phyloP scores from a whole-genome alignment of 2,113 vertebrate genomes.

The Ondatra zibethicus region DNA sequence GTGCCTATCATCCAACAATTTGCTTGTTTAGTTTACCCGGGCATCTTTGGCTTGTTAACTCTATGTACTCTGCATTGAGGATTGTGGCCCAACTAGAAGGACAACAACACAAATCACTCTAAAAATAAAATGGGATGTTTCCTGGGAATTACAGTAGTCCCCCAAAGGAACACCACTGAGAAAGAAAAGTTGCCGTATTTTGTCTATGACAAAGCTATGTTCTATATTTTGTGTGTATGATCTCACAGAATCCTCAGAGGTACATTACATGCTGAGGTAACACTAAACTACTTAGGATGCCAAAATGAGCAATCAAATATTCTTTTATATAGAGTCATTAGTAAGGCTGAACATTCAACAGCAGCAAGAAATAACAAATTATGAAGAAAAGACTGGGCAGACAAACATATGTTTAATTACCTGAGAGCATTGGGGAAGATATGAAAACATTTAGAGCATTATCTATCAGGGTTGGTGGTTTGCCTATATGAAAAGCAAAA shows the following conservation, averaged over 20 bases:
- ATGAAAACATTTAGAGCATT: neutral
- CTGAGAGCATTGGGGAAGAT: neutral
- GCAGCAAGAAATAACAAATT: neutral
- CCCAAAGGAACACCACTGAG: neutral
- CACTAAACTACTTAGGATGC: neutral
- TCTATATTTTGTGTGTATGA: rapidly evolving
- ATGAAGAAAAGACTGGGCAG: neutral
- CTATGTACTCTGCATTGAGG: neutral
- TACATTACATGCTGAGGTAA: rapidly evolving
- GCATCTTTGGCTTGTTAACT: rapidly evolving
- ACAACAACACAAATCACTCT: neutral
- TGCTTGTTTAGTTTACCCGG: neutral
- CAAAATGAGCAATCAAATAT: neutral
- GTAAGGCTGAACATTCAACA: neutral
- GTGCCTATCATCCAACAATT: neutral
- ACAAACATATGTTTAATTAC: neutral
- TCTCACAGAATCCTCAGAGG: neutral
- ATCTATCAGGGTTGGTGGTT: neutral
- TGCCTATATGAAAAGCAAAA: neutral
- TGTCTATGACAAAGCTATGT: neutral
- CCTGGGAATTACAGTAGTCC: neutral
- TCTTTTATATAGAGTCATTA: neutral
- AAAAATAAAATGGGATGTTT: neutral
- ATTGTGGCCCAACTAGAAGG: neutral
- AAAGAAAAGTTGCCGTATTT: neutral